These are phyloP conservation scores for Lamellibrachia columna DNA, from an alignment of 2,888 invertebrate species.

Conservation along the genomic window DNA sequence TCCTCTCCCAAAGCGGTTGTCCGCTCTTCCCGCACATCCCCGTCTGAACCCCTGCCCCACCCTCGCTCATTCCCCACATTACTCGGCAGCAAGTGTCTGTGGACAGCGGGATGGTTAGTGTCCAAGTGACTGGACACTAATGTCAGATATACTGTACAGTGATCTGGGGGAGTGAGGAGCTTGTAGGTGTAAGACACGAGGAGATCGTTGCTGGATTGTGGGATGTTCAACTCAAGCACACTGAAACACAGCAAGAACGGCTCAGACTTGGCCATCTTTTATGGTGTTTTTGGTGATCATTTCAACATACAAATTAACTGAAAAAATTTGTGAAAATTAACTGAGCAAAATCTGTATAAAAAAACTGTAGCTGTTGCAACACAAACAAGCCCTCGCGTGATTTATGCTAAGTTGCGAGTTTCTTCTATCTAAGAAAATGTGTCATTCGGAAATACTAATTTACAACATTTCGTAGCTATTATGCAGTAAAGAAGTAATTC, in stretches of 20 bases:
- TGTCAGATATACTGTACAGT: not conserved
- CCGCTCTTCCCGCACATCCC: not conserved
- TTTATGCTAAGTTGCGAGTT: too few relatives aligned
- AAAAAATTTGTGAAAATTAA: too few relatives aligned
- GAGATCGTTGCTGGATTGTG: not conserved
- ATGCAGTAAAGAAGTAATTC: too few relatives aligned
- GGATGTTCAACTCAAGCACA: not conserved
- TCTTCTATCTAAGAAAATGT: too few relatives aligned
- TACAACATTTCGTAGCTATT: too few relatives aligned
- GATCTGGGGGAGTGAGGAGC: not conserved
- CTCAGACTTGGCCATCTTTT: not conserved
- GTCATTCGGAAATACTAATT: too few relatives aligned
- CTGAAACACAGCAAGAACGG: conserved; percentile 1
- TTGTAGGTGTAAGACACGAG: not conserved
- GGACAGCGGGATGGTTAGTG: not conserved
- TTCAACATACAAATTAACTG: too few relatives aligned
- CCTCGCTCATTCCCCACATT: not conserved
- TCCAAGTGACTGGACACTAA: not conserved
- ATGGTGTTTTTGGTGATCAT: too few relatives aligned
- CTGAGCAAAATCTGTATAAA: too few relatives aligned
- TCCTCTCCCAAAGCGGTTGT: not conserved
- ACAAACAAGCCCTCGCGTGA: too few relatives aligned
- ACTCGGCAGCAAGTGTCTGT: not conserved
- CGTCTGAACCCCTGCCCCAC: not conserved
- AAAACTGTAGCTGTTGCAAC: too few relatives aligned